Percentiles rank a stretch among this genome's conserved stretches.
phyloP scores from a whole-genome alignment of 2,888 invertebrate species.

The Camponotus fellah region DNA sequence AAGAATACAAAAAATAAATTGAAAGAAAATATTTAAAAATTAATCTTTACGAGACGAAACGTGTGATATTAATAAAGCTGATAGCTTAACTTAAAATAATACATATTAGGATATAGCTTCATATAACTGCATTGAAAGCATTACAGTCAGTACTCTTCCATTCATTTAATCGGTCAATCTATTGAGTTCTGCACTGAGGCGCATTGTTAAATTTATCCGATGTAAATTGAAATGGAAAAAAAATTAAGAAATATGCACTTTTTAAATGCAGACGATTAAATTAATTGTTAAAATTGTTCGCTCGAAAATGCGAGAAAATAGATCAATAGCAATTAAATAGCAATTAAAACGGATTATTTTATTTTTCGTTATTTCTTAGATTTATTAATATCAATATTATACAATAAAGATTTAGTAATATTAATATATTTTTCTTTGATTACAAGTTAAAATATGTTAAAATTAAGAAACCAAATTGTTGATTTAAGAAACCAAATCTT shows the following conservation, averaged over 20 bases:
- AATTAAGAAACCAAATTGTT: too few species aligned
- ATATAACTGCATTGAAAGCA: background rate
- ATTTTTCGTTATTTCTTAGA: background rate
- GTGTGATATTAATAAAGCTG: background rate
- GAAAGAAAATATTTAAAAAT: background rate
- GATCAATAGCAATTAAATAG: background rate
- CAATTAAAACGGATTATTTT: background rate
- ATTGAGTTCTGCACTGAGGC: constrained; percentile 22
- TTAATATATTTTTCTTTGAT: background rate
- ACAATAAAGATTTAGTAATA: background rate
- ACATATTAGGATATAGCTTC: background rate
- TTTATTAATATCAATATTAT: background rate
- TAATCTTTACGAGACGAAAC: background rate
- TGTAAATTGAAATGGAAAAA: constrained; percentile 9
- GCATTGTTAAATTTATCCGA: constrained; percentile 25
- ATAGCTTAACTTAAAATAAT: background rate
- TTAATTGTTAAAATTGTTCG: background rate
- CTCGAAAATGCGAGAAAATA: background rate
- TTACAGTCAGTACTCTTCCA: constrained; percentile 43
- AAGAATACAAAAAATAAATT: background rate
- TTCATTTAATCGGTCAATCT: constrained; percentile 49
- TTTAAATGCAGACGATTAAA: background rate
- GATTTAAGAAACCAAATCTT: background rate
- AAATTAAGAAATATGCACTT: background rate
- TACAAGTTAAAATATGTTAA: background rate